Percentiles rank a stretch among this genome's conserved stretches.
Evolutionary conservation across 2,797 vertebrate genomes (phyloP).

Genomic region (Cirrhinus molitorella): DNA sequence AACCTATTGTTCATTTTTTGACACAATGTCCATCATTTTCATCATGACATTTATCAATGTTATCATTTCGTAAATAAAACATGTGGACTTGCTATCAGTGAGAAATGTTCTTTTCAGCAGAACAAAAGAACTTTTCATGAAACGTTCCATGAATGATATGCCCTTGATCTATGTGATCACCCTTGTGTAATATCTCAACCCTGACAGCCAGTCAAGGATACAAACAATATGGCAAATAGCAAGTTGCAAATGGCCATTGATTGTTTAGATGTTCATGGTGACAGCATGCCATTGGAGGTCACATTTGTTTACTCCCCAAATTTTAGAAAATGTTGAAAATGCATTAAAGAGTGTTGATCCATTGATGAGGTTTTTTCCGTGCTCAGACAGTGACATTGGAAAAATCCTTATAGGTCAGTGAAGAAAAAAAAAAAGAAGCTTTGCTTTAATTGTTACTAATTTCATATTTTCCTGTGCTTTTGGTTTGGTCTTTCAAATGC

Average conservation of each 20-base stretch:
- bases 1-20: background rate
- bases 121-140: background rate
- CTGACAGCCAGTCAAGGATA: slow-evolving; percentile 81
- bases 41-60: too few species aligned
- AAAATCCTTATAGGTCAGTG: background rate
- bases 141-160: background rate
- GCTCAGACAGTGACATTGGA: slow-evolving; percentile 13
- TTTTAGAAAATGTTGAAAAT: slow-evolving; percentile 81
- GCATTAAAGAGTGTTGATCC: slow-evolving; percentile 75
- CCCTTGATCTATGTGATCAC: slow-evolving; percentile 73
- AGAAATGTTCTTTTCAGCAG: background rate
- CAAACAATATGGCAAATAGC: slow-evolving; percentile 86
- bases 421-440: too few species aligned
- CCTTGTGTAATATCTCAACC: slow-evolving; percentile 79
- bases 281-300: slow-evolving; percentile 78
- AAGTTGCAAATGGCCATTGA: slow-evolving; percentile 88
- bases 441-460: background rate
- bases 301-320: slow-evolving; percentile 85
- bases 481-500: background rate
- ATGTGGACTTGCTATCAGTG: background rate
- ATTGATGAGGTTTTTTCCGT: slow-evolving; percentile 45
- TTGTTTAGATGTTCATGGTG: slow-evolving; percentile 86
- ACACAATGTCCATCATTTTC: background rate
- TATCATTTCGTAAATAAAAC: background rate
- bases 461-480: background rate